A percentile compares a stretch with the other conserved stretches of the same genome.
These are phyloP conservation scores for Ptyas mucosa DNA, from an alignment of 2,113 vertebrate species.

Conservation along the genomic window DNA sequence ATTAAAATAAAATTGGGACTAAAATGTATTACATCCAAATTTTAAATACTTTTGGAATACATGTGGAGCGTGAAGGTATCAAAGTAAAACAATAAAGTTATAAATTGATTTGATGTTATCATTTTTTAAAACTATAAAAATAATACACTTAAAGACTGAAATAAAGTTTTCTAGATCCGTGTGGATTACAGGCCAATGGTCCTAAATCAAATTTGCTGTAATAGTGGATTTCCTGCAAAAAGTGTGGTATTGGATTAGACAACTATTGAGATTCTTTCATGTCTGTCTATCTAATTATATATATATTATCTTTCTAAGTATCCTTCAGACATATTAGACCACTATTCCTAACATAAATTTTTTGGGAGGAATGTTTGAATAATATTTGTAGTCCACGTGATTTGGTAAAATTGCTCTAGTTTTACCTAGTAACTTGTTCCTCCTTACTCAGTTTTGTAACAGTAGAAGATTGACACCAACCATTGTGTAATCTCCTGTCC, in stretches of 20 bases:
- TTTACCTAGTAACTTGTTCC: background rate
- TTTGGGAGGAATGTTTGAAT: background rate
- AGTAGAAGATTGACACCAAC: background rate
- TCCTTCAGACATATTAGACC: background rate
- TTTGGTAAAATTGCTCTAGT: background rate
- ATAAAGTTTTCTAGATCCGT: background rate
- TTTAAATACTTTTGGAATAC: conserved; percentile 10
- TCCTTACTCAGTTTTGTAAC: background rate
- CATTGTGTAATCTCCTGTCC: background rate
- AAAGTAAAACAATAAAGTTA: background rate
- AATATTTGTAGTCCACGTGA: background rate
- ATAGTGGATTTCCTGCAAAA: background rate
- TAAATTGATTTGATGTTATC: background rate
- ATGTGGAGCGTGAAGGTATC: background rate
- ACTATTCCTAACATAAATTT: background rate
- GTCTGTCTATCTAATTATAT: background rate
- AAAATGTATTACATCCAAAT: conserved; percentile 32
- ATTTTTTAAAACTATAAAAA: background rate
- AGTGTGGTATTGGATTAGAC: background rate
- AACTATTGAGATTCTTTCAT: background rate
- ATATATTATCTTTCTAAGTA: background rate
- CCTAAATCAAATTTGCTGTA: background rate
- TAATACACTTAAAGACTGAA: background rate
- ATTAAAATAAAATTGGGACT: conserved; percentile 32
- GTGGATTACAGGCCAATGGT: background rate